Evolutionary conservation across 2,888 invertebrate species (phyloP).

Genomic region (Drosophila paucipuncta): DNA sequence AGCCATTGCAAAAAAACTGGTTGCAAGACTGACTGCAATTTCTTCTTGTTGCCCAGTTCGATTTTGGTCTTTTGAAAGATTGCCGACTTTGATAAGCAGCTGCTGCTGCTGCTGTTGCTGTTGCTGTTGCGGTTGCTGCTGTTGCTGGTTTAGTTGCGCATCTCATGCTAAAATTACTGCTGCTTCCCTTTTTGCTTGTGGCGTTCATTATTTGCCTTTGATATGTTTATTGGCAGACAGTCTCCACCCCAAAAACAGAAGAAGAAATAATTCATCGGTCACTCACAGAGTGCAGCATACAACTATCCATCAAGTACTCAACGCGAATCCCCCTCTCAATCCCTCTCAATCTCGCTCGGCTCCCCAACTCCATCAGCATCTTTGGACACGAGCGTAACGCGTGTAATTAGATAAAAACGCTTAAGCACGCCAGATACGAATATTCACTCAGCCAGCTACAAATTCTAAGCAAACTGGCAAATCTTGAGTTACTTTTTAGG

Average conservation of each 20-base stretch:
- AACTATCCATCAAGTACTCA: slow-evolving; percentile 18
- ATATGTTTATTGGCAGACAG: slow-evolving; percentile 68
- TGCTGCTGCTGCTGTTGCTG: slow-evolving; percentile 6
- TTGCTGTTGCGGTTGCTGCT: neutral
- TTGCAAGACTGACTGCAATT: slow-evolving; percentile 48
- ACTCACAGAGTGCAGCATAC: slow-evolving; percentile 16
- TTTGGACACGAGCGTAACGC: slow-evolving; percentile 66
- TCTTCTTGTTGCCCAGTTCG: slow-evolving; percentile 47
- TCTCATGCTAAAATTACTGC: slow-evolving; percentile 15
- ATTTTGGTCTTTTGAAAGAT: slow-evolving; percentile 84
- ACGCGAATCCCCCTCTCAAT: neutral
- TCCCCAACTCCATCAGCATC: neutral
- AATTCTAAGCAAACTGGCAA: slow-evolving; percentile 11
- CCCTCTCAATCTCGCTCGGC: neutral
- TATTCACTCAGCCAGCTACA: slow-evolving; percentile 24
- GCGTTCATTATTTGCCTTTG: slow-evolving; percentile 59
- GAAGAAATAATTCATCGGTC: slow-evolving; percentile 16
- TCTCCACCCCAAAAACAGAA: neutral
- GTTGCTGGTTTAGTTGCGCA: slow-evolving; percentile 48
- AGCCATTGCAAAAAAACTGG: slow-evolving; percentile 71
- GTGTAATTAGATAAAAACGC: slow-evolving; percentile 80
- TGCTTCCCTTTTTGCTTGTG: slow-evolving; percentile 31
- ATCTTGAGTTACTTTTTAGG: slow-evolving; percentile 21
- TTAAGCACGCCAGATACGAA: slow-evolving; percentile 64
- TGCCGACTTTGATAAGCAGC: slow-evolving; percentile 85